Conservation (phyloP, 2,797 vertebrate species). For the Crax fasciolata region DNA sequence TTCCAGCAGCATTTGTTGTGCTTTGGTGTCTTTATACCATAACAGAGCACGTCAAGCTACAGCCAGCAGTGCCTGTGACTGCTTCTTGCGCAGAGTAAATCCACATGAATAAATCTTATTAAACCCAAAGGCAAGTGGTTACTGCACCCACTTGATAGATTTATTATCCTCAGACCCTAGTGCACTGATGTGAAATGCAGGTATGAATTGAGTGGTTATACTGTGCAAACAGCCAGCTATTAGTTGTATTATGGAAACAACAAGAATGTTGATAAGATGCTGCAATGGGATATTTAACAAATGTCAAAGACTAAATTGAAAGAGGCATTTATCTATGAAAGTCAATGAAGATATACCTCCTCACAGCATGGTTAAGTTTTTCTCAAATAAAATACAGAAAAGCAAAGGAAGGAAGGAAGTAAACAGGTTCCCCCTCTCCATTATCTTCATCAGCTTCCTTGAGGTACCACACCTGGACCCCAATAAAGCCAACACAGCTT, state of each 20-base stretch:
- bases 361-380: background rate
- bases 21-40: background rate
- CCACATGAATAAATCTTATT: slow-evolving; percentile 13
- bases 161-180: slow-evolving; percentile 1
- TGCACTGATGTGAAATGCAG: background rate
- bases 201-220: background rate
- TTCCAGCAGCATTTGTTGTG: background rate
- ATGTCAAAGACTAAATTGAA: background rate
- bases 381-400: background rate
- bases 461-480: background rate
- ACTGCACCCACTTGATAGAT: background rate
- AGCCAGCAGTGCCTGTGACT: background rate
- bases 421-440: fast-evolving
- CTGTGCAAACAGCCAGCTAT: background rate
- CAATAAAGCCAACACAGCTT: background rate
- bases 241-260: background rate
- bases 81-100: background rate
- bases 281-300: background rate
- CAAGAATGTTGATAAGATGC: background rate
- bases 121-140: background rate
- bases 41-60: background rate
- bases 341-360: background rate
- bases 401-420: fast-evolving
- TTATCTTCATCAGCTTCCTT: background rate
- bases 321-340: background rate